phyloP scores from a whole-genome alignment of 2,113 vertebrate genomes.

The Muntiacus reevesi region DNA sequence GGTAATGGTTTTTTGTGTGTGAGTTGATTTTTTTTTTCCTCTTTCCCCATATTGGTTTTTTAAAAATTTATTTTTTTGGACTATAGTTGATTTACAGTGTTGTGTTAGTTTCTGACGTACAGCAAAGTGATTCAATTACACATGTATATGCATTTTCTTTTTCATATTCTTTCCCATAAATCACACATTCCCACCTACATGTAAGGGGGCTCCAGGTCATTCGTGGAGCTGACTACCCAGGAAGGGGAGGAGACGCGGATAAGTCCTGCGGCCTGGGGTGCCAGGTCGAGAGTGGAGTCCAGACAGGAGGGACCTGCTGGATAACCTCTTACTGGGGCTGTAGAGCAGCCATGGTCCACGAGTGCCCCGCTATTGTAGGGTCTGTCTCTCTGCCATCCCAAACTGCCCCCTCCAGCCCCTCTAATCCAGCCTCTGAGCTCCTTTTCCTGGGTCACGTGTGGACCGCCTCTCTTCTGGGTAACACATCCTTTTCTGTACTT shows the following conservation, averaged over 20 bases:
- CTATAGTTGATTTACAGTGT: background rate
- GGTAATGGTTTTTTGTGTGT: background rate
- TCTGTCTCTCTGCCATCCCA: background rate
- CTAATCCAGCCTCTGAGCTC: background rate
- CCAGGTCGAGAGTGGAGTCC: background rate
- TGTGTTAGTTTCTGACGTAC: background rate
- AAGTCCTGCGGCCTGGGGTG: accelerated
- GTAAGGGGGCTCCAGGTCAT: background rate
- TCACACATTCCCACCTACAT: background rate
- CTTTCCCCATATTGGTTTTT: background rate
- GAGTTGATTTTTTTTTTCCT: background rate
- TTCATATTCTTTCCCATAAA: background rate
- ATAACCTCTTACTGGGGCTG: background rate
- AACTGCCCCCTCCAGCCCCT: background rate
- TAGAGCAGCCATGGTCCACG: accelerated
- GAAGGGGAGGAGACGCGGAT: background rate
- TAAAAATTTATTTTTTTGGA: background rate
- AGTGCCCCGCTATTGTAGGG: background rate
- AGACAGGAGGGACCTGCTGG: background rate
- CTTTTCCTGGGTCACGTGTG: background rate
- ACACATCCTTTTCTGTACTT: background rate
- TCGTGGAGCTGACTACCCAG: background rate
- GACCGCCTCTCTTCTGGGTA: background rate
- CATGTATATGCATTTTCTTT: background rate
- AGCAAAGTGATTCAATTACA: background rate